Base-by-base conservation (phyloP, 2,113 vertebrate species). In the Nymphicus hollandicus region DNA sequence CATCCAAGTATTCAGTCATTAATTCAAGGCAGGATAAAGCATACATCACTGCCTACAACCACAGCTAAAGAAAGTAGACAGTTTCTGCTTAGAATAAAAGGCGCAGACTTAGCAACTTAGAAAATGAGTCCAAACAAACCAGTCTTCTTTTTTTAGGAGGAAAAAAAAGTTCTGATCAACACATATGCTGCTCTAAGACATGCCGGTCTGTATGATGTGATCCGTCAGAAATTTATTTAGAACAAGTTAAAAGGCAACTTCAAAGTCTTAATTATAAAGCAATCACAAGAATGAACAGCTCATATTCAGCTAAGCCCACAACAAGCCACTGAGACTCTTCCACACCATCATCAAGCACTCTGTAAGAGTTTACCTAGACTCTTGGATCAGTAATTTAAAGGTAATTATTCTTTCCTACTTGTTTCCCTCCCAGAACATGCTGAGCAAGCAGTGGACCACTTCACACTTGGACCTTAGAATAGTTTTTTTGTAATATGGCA, bases 161-260 rank as follows among this genome's bases (percentile, higher is more conserved):
- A 3, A 7, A 5, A 58, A 50, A 41, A 20, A 17, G 10, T 18
- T 73, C 31, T 58, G 10, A 74, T 43, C 11, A 66, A 71, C 23
- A 33, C 27, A 37, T 16, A 88, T 5, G 23, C 10, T 81, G 16
- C 50, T 53, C 33, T 41, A 84, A 73, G 55, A 55, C 31, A 22
- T 2, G 2, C 5, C 2, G 2, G 6, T 66, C 37, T 81, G 24
- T 37, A 43, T 2, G 31, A 2, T 17, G 13, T 19, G n/a, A 81
- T 33, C 5, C 12, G 37, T 17, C 16, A 8, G 11, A 61, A 76
- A 72, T 49, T 60, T 68, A 74, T 81, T 68, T 13, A 74, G 44
- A 31, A 46, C 41, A 81, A 61, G 22, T 72, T 55, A 35, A 76
- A 86, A 83, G 37, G 10, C 10, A 46, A 18, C 50, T 70, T 83